Evolutionary conservation across 2,797 vertebrate species (phyloP), one percentile per base, ranked within the genome.

Genomic region (Neostethus bicornis): DNA sequence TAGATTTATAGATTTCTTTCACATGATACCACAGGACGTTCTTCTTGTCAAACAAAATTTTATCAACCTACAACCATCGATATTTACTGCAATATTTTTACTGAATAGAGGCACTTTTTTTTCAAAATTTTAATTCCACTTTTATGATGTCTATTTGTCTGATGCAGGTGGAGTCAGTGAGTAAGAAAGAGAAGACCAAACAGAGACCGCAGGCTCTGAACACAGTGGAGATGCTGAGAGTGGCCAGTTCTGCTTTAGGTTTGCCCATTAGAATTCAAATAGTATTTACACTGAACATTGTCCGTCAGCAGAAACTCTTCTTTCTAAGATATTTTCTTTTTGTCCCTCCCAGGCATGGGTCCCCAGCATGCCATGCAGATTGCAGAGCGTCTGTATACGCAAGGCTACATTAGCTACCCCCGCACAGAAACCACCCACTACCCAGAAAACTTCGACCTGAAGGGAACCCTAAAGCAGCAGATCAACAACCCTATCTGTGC

Each of bases 381-480:
- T 17, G 97, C 96, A 8, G 97, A 99, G 79, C 93, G 96, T 10
- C 90, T 99, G 10, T 99, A 99, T 61, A 99, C 93, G 0, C 96
- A 99, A 77, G 97, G 97, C 34, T 99, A 97, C 66, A 99, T 99
- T 84, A 99, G 97, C 86, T 99, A 99, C 85, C 97, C 97, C 2
- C 93, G 97, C n/a, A 99, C 97, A 3, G 96, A 99, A 89, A 99
- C 97, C 0, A 99, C 96, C 6, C 95, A 98, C 67, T 99, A 99
- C 62, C 95, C 95, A 0, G 96, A 97, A 58, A 97, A 96, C 88
- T 99, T 98, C 39, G 96, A 99, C 85, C 90, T 99, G 60, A 98
- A 96, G 81, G 94, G 93, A n/a, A 87, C 93, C 1, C 91, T 99
- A 56, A 93, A 91, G 62, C 94, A 96, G 9, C 97, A 98, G 74